Percentiles rank a stretch among this genome's conserved stretches.
phyloP scores from a whole-genome alignment of 2,888 invertebrate species.

The Coelinius sp. region DNA sequence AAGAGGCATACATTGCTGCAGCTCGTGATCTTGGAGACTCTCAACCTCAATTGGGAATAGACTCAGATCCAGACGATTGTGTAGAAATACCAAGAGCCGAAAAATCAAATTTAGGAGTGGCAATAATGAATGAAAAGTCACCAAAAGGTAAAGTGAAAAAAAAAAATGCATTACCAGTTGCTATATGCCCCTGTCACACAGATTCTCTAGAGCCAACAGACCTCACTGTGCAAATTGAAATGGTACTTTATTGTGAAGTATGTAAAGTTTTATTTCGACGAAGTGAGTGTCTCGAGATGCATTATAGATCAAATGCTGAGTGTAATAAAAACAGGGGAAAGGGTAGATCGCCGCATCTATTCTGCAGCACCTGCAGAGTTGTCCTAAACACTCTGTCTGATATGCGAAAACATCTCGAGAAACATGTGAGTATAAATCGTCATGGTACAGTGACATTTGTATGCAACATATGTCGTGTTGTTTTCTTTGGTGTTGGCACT shows the following conservation, averaged over 20 bases:
- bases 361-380: constrained; percentile 57
- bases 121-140: background rate
- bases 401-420: constrained; percentile 57
- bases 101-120: background rate
- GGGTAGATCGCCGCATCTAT: constrained; percentile 54
- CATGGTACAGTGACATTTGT: constrained; percentile 54
- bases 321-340: constrained; percentile 49
- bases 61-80: constrained; percentile 23
- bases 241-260: constrained; percentile 58
- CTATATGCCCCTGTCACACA: constrained; percentile 59
- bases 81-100: background rate
- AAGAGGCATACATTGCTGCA: constrained; percentile 50
- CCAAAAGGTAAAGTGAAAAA: background rate
- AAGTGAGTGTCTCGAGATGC: constrained; percentile 61
- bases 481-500: constrained; percentile 60
- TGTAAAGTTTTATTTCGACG: constrained; percentile 60
- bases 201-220: constrained; percentile 38
- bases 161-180: constrained; percentile 17
- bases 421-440: constrained; percentile 51
- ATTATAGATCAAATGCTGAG: constrained; percentile 51
- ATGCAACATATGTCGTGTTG: constrained; percentile 64
- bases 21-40: constrained; percentile 9
- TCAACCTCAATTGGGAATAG: background rate
- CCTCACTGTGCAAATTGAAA: constrained; percentile 58
- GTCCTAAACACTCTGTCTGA: constrained; percentile 53